Conservation (phyloP, 2,113 vertebrate species). For the Pteropus alecto region DNA sequence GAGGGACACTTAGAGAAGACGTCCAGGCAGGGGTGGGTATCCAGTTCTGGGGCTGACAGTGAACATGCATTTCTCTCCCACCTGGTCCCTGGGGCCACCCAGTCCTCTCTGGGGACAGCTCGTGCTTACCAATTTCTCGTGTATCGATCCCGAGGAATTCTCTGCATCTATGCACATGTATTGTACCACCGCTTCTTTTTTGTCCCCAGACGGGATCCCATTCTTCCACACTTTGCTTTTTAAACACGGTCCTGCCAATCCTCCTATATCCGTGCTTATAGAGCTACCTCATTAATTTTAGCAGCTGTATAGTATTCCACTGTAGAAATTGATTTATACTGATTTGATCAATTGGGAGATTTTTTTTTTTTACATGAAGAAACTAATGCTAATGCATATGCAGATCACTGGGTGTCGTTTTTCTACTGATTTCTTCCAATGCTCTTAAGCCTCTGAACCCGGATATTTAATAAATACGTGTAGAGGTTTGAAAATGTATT, state of each 20-base stretch:
- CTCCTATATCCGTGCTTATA: neutral
- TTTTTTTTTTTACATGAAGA: neutral
- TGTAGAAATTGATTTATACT: neutral
- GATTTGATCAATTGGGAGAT: neutral
- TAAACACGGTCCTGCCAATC: neutral
- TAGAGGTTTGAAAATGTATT: neutral
- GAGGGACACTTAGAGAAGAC: neutral
- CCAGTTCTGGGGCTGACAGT: neutral
- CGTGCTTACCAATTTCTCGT: neutral
- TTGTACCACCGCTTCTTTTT: neutral
- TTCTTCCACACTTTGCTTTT: neutral
- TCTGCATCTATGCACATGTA: neutral
- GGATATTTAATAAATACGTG: neutral
- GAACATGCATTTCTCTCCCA: neutral
- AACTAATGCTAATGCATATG: neutral
- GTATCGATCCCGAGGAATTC: neutral
- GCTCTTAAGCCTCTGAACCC: neutral
- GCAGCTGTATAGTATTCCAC: neutral
- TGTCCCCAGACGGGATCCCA: neutral
- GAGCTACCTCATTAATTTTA: neutral
- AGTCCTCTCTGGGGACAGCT: neutral
- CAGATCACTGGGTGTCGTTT: neutral
- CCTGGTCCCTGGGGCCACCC: neutral
- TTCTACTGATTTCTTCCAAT: neutral
- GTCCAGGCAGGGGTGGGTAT: neutral